Percentiles rank a stretch among this genome's conserved stretches.
Evolutionary conservation across 2,797 vertebrate species (phyloP).

Genomic region (Numenius phaeopus): DNA sequence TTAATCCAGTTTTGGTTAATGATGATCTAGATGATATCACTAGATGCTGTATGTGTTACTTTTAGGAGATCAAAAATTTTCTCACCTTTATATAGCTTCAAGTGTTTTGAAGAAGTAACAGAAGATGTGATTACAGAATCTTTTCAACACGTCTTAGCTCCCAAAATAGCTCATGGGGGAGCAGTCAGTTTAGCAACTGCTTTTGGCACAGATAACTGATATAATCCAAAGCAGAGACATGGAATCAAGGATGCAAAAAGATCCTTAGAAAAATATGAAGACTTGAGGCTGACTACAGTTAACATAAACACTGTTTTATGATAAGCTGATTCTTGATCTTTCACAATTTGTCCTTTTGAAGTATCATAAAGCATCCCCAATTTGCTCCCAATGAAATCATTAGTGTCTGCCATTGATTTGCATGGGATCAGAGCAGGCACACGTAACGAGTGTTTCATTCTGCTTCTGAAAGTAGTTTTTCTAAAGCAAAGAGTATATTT

Average conservation of each 20-base stretch:
- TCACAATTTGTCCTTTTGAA: not conserved
- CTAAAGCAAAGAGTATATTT: not conserved
- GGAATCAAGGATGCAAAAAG: not conserved
- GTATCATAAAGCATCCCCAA: not conserved
- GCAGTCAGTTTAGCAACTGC: not conserved
- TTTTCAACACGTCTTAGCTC: not conserved
- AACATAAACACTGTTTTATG: not conserved
- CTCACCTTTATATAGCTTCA: not conserved
- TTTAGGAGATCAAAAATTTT: not conserved
- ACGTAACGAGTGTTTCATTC: not conserved
- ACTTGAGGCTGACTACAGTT: not conserved
- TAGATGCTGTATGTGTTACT: not conserved
- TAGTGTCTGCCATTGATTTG: not conserved
- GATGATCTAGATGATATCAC: not conserved
- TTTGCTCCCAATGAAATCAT: not conserved
- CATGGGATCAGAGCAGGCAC: not conserved
- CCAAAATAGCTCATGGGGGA: not conserved
- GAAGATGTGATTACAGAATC: not conserved
- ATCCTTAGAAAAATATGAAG: not conserved
- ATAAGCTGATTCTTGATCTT: not conserved
- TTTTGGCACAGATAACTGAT: not conserved
- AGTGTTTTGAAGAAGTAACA: not conserved
- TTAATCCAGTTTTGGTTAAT: not conserved
- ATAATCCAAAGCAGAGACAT: not conserved
- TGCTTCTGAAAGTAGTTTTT: not conserved